Evolutionary conservation across 2,888 invertebrate genomes (phyloP).

Genomic region (Agriopis marginaria): DNA sequence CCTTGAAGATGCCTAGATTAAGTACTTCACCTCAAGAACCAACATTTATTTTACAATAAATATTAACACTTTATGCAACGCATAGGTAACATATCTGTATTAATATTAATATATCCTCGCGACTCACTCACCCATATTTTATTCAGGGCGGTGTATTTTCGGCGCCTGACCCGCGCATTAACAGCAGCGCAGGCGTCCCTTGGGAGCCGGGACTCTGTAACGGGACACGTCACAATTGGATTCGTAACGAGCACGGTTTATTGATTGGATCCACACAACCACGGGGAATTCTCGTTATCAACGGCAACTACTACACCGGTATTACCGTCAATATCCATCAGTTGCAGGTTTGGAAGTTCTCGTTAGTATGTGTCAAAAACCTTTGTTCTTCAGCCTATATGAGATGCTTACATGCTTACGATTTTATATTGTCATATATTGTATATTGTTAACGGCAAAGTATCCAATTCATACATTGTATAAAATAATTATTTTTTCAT

Average conservation of each 20-base stretch:
- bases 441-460: not conserved
- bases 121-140: constrained; percentile 24
- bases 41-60: not conserved
- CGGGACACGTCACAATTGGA: constrained; percentile 66
- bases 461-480: not conserved
- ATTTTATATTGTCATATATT: too few relatives aligned
- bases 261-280: constrained; percentile 68
- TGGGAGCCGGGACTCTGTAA: constrained; percentile 44
- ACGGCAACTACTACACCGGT: constrained; percentile 35
- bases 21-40: too few relatives aligned
- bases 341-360: not conserved
- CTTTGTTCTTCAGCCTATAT: too few relatives aligned
- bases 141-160: constrained; percentile 31
- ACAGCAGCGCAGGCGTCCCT: constrained; percentile 34
- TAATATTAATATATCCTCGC: constrained; percentile 4
- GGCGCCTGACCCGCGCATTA: constrained; percentile 34
- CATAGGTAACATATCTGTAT: not conserved
- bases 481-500: too few relatives aligned
- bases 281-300: constrained; percentile 59
- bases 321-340: not conserved
- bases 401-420: too few relatives aligned
- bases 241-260: constrained; percentile 66
- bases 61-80: not conserved
- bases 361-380: too few relatives aligned
- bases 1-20: too few relatives aligned